Evolutionary conservation across 1,140 invertebrate species (phyloP), one percentile per base, ranked within the genome.

Genomic region (Watersipora subatra): DNA sequence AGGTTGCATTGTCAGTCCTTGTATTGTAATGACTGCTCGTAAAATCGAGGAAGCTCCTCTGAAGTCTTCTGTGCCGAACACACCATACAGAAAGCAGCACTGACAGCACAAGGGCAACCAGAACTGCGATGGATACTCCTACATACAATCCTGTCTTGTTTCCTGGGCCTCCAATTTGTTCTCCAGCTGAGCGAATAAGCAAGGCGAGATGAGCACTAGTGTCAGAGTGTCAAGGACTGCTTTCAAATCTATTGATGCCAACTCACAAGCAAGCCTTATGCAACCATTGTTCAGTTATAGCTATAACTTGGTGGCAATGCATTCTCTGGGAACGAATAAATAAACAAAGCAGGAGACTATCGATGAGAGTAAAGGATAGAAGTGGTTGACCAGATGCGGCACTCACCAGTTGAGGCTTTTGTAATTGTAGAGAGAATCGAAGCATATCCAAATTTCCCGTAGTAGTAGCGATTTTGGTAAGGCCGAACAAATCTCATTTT

Each of bases 1-100:
- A 90, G 61, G 89, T 91, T 15, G 91, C 89, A 69, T 90, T 87
- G 59, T 88, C 90, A 46, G 89, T 87, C 70, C 89, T 84, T 24
- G 87, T 88, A 80, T 91, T 87, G 74, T 93, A 93, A 75, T 92
- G 89, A 72, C 88, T 89, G 74, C 88, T 90, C 17, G 88, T 87
- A 79, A 92, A 91, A 34, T 87, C 84, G 2, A 87, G 84, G 80
- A 92, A 92, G 68, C 85, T 88, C 65, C 86, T 85, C 70, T 89
- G 86, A 25, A 92, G 80, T 64, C 88, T 84, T 65, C 86, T 83
- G 77, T 91, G 87, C 65, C 89, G 82, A 27, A 90, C 72, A 29
- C 86, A 80, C 68, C 88, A 85, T 69, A 89, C 85, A 27, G 81
- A 82, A 27, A 90, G 78, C 7, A 84, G 84, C 22, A 76, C 84